Percentiles rank a stretch among this genome's conserved stretches.
phyloP scores from a whole-genome alignment of 2,888 invertebrate genomes.

The Chrysina gloriosa region DNA sequence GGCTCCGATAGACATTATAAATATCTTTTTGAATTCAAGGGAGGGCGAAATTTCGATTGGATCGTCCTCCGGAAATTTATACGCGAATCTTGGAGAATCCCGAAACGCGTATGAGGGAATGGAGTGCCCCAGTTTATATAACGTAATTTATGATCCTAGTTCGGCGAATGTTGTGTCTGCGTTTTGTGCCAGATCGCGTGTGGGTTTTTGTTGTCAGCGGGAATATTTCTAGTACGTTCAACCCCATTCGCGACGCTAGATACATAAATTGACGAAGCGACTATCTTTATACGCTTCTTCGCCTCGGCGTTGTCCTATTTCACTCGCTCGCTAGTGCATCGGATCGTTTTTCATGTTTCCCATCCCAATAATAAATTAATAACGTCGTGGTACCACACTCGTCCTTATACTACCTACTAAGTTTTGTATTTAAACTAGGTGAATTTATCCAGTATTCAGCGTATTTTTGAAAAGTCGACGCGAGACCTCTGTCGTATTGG shows the following conservation, averaged over 20 bases:
- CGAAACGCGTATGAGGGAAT: constrained; percentile 7
- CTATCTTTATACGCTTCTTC: not conserved
- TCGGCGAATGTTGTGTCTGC: not conserved
- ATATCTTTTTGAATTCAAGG: not conserved
- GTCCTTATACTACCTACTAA: not conserved
- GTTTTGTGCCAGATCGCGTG: not conserved
- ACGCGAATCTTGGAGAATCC: constrained; percentile 1
- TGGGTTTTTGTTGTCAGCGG: not conserved
- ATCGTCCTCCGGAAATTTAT: not conserved
- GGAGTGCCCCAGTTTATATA: constrained; percentile 19
- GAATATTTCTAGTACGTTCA: not conserved
- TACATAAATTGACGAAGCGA: not conserved
- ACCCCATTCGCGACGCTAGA: not conserved
- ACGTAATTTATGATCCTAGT: constrained; percentile 6
- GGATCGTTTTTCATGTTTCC: too few species aligned
- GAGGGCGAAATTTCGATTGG: not conserved
- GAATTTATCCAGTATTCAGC: too few species aligned
- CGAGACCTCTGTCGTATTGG: too few species aligned
- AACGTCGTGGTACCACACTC: not conserved
- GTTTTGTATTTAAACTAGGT: too few species aligned
- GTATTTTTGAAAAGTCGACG: too few species aligned
- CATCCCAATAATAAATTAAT: not conserved
- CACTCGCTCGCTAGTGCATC: too few species aligned
- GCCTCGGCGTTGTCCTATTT: not conserved
- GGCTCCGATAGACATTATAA: not conserved